phyloP scores from a whole-genome alignment of 2,113 vertebrate genomes.

The Nothocercus julius region DNA sequence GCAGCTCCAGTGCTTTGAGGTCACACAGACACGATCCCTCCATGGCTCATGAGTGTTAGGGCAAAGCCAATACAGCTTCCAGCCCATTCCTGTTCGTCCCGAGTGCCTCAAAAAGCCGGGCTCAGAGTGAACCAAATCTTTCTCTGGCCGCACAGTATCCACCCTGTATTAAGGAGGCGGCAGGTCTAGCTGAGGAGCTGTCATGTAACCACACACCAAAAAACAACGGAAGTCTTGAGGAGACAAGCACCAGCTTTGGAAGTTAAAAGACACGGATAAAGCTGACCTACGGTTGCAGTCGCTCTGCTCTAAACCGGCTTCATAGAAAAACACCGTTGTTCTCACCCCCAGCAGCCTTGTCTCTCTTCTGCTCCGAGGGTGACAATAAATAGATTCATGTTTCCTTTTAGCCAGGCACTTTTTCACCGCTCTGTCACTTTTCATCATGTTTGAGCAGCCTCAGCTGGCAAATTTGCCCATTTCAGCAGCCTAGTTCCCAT shows the following conservation, averaged over 20 bases:
- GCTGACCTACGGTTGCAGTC: neutral
- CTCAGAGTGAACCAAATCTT: neutral
- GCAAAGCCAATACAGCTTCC: neutral
- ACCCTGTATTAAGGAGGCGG: too few relatives aligned
- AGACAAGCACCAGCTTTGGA: neutral
- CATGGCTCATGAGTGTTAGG: neutral
- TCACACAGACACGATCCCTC: neutral
- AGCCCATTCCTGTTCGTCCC: neutral
- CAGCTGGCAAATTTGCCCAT: constrained; percentile 27
- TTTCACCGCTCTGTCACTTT: constrained; percentile 60
- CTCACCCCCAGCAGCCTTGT: neutral
- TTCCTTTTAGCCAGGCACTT: constrained; percentile 42
- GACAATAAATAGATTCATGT: constrained; percentile 29
- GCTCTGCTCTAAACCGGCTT: neutral
- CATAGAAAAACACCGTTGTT: neutral
- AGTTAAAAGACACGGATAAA: neutral
- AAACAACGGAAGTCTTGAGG: neutral
- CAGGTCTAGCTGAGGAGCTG: rapidly evolving
- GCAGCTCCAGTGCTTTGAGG: neutral
- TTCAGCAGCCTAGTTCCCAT: neutral
- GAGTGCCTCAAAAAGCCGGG: rapidly evolving
- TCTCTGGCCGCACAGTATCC: neutral
- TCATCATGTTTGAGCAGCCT: constrained; percentile 34
- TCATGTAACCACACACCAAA: neutral
- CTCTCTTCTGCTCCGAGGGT: neutral